These are phyloP conservation scores for Hippoglossus hippoglossus DNA, from an alignment of 2,797 vertebrate genomes.

Conservation along the genomic window DNA sequence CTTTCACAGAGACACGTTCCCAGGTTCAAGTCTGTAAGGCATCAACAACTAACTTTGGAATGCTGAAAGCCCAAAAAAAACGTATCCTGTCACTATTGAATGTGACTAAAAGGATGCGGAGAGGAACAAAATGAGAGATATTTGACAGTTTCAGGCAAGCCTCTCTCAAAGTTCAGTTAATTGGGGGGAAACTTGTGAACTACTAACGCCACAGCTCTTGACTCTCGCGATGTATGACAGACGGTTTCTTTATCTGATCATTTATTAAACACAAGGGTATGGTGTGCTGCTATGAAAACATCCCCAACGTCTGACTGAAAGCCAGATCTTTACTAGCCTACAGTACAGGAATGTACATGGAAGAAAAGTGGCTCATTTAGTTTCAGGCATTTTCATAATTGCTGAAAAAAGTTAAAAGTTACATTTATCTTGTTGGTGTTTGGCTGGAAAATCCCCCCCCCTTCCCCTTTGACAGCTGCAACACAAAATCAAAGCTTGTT, in stretches of 20 bases:
- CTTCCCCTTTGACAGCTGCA: constrained; percentile 14
- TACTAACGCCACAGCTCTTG: constrained; percentile 15
- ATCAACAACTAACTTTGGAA: constrained; percentile 24
- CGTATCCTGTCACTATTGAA: constrained; percentile 10
- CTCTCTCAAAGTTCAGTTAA: constrained; percentile 31
- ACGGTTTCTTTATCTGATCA: constrained; percentile 27
- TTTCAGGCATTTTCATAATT: constrained; percentile 16
- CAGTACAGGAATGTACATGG: constrained; percentile 12
- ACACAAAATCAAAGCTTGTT: constrained; percentile 50
- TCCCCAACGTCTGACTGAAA: constrained; percentile 10
- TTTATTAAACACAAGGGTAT: constrained; percentile 49
- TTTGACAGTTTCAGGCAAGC: not conserved
- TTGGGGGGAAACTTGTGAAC: constrained; percentile 31
- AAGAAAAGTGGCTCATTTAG: constrained; percentile 39
- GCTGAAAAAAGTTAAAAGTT: constrained; percentile 12
- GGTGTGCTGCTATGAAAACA: constrained; percentile 18
- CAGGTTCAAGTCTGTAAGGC: constrained; percentile 34
- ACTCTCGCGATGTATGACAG: not conserved
- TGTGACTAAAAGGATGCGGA: constrained; percentile 24
- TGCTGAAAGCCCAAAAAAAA: constrained; percentile 19
- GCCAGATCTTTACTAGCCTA: constrained; percentile 6
- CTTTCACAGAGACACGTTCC: constrained; percentile 10
- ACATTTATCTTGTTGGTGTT: constrained; percentile 17
- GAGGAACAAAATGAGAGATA: constrained; percentile 33
- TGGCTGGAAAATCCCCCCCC: constrained; percentile 15